Base-by-base conservation (phyloP, 30 jellyfish, hydroid and myxozoan species). In the Rhopilema esculentum region DNA sequence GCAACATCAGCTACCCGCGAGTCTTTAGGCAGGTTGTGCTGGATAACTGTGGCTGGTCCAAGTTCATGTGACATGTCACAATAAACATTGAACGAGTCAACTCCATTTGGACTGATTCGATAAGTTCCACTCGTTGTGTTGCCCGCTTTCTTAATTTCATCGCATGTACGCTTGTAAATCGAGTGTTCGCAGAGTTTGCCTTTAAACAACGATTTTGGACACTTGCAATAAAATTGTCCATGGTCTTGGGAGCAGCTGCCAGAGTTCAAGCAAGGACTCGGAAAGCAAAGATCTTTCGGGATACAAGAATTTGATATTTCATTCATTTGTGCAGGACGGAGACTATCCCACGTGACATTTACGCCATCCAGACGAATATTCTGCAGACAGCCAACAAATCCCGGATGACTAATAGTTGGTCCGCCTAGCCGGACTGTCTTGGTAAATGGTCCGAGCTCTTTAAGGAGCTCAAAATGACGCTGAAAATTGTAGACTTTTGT, bases 21-120 rank as follows among this genome's bases (percentile, higher is more conserved):
- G 33, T 72, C 79, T n/a, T 79, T 66, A 1, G 83, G 77, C 4
- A 78, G 87, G 69, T 66, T 72, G 49, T 95, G 98, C 21, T 78
- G 85, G 0, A 95, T 82, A 0, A 95, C 69, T 19, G 99, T 95
- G 18, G 91, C 96, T 63, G 97, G 82, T 16, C 99, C 99, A 20
- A 84, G 62, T 19, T 18, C 57, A 40, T 76, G 87, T 8, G 73
- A 63, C 98, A 95, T 95, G 71, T 95, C 72, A 79, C 99, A 95
- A 71, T 86, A 90, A 15, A 88, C 99, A 20, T 75, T 49, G 66
- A 95, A 90, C 12, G 94, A 84, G 27, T 84, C 86, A 15, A 79
- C 89, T 40, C 92, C 91, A 49, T 83, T 87, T 20, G 97, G 89
- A 69, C 97, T 85, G 67, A 95, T 83, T 24, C 84, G 86, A 73